These are phyloP conservation scores for Cinara cedri DNA, from an alignment of 2,888 invertebrate species.

Conservation along the genomic window DNA sequence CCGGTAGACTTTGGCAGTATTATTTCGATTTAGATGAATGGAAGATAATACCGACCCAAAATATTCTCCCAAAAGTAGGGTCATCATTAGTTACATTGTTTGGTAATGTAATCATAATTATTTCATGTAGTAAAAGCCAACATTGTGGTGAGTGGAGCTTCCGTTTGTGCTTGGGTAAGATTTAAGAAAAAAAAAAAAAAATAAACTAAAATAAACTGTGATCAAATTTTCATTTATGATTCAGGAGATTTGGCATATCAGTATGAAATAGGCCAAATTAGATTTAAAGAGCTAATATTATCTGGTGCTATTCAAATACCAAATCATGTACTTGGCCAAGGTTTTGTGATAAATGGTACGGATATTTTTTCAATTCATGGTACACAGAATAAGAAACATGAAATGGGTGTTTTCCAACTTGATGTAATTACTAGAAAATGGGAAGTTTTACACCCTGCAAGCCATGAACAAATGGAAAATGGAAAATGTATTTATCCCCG, in stretches of 20 bases:
- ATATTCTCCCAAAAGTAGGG: slow-evolving; percentile 82
- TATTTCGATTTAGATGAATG: slow-evolving; percentile 79
- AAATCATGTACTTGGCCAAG: slow-evolving; percentile 89
- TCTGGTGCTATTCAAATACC: slow-evolving; percentile 78
- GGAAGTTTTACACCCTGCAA: slow-evolving; percentile 79
- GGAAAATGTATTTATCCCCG: slow-evolving; percentile 86
- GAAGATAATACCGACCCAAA: slow-evolving; percentile 72
- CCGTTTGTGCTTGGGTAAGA: slow-evolving; percentile 73
- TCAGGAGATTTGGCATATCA: slow-evolving; percentile 42
- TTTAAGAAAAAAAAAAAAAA: slow-evolving; percentile 61
- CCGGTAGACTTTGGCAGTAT: slow-evolving; percentile 82
- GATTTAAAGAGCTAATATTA: slow-evolving; percentile 68
- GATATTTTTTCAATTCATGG: slow-evolving; percentile 88
- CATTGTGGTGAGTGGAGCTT: slow-evolving; percentile 87
- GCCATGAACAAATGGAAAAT: slow-evolving; percentile 72
- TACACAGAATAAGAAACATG: slow-evolving; percentile 87
- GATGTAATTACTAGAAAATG: slow-evolving; percentile 76
- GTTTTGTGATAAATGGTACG: slow-evolving; percentile 73
- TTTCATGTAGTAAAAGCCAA: slow-evolving; percentile 89
- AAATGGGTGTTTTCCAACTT: slow-evolving; percentile 86
- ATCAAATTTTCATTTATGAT: background rate
- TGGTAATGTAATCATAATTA: slow-evolving; percentile 78
- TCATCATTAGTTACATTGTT: slow-evolving; percentile 82
- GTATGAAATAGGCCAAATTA: slow-evolving; percentile 57
- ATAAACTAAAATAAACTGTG: background rate